Evolutionary conservation across 2,888 invertebrate genomes (phyloP), one percentile per base, ranked within the genome.

Genomic region (Neoscelio sp.): DNA sequence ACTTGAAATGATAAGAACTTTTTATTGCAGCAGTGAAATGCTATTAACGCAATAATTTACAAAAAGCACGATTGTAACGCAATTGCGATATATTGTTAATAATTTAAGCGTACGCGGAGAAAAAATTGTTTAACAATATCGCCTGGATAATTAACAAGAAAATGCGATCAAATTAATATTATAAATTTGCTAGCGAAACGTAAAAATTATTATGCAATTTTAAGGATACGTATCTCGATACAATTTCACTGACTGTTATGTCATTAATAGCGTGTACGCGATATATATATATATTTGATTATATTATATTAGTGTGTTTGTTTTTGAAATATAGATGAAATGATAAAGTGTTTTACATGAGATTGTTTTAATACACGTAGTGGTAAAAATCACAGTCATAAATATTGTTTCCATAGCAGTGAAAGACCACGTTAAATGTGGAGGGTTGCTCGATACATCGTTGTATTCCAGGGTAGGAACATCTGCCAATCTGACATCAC

Each of bases 401-500:
- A 58, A 62, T 67, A 56, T 60, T 76, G 67, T 64, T 71, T 64
- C 62, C 62, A 56, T 62, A 54, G 64, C 50, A 62, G 6, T 74
- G 28, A 42, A 76, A 42, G 40, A 48, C 38, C 33, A 23, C 30
- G 33, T n/a, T 67, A 54, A 71, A 64, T 67, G 67, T 38, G 80
- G 82, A 75, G 81, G 83, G 75, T 78, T 81, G 78, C 68, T 68
- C 62, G 74, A 79, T 76, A 48, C 46, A 40, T 80, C 76, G 79
- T 85, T 83, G 83, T 79, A 80, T 42, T 71, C 58, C 46, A 48
- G 50, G 67, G 56, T 75, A 70, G 71, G 83, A 88, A 88, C 89
- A 89, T 89, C 89, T 89, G 89, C 87, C 85, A 83, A 86, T 84
- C 83, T 78, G 76, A 80, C 83, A 86, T 87, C 89, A 88, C 88